These are phyloP conservation scores for Laspeyria flexula DNA, from an alignment of 2,888 invertebrate species.

Conservation along the genomic window DNA sequence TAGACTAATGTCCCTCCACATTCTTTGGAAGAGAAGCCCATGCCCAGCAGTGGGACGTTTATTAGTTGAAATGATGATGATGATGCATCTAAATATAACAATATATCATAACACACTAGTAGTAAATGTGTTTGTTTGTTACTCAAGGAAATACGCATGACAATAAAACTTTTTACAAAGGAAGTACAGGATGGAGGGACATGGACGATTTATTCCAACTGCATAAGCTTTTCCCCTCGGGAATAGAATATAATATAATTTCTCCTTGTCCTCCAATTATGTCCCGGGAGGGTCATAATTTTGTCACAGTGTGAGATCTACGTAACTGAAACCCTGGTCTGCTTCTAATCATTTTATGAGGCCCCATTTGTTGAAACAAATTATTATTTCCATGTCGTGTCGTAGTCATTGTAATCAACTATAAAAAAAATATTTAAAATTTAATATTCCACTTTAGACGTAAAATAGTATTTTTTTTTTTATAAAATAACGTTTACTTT, in stretches of 20 bases:
- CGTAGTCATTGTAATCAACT: background rate
- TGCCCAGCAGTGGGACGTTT: too few relatives aligned
- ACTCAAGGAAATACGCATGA: conserved; percentile 17
- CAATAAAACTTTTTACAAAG: conserved; percentile 28
- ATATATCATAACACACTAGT: background rate
- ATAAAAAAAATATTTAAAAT: too few relatives aligned
- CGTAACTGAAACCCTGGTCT: background rate
- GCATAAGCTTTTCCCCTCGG: conserved; percentile 15
- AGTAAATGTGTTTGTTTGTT: conserved; percentile 15
- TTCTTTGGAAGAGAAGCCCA: too few relatives aligned
- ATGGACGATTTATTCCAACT: conserved; percentile 9
- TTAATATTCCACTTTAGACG: too few relatives aligned
- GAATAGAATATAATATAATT: conserved; percentile 9
- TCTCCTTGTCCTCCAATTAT: conserved; percentile 10
- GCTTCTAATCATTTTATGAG: background rate
- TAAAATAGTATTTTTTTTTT: too few relatives aligned
- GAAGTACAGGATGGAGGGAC: conserved; percentile 7
- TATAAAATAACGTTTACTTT: too few relatives aligned
- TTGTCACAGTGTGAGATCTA: conserved; percentile 1
- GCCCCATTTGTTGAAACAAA: background rate
- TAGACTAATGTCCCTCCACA: too few relatives aligned
- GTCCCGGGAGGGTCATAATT: conserved; percentile 12
- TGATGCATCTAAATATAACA: too few relatives aligned
- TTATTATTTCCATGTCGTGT: too few relatives aligned
- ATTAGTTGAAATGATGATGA: too few relatives aligned